A percentile compares a stretch with the other conserved stretches of the same genome.
These are phyloP conservation scores for Hyposoter didymator DNA, from an alignment of 2,888 invertebrate species.

Conservation along the genomic window DNA sequence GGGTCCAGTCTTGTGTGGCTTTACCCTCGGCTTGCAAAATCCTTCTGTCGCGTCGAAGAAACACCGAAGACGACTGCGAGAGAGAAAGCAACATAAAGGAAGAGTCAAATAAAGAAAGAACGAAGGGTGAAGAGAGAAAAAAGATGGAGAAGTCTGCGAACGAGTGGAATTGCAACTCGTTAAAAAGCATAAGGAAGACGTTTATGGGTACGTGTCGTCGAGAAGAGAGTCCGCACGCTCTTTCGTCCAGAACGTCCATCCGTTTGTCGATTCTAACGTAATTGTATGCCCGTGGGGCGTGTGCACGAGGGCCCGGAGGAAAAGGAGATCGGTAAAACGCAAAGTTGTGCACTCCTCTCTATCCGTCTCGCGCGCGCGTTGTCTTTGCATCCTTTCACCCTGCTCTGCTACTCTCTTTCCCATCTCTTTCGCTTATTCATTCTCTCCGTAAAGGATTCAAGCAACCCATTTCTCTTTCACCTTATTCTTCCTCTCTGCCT, in stretches of 20 bases:
- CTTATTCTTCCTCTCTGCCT: constrained; percentile 54
- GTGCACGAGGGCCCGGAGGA: constrained; percentile 49
- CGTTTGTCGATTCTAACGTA: constrained; percentile 73
- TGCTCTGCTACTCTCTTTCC: constrained; percentile 10
- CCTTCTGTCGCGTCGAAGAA: constrained; percentile 58
- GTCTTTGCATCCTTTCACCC: constrained; percentile 23
- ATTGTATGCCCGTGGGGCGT: constrained; percentile 73
- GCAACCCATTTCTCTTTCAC: constrained; percentile 44
- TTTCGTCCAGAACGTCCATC: constrained; percentile 56
- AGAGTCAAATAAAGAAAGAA: not conserved
- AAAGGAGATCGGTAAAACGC: constrained; percentile 60
- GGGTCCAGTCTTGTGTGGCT: constrained; percentile 32
- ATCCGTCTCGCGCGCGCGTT: constrained; percentile 10
- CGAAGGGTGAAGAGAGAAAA: constrained; percentile 43
- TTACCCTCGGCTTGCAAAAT: constrained; percentile 46
- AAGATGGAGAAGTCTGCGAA: constrained; percentile 46
- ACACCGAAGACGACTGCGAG: constrained; percentile 37
- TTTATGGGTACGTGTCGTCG: constrained; percentile 73
- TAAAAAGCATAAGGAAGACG: constrained; percentile 73
- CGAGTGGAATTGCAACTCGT: constrained; percentile 71
- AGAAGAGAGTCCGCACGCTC: constrained; percentile 45
- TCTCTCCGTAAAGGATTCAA: constrained; percentile 40
- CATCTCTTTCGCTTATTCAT: constrained; percentile 42
- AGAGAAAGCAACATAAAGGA: constrained; percentile 19
- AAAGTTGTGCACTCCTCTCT: constrained; percentile 42